Evolutionary conservation across 1,140 invertebrate genomes (phyloP), one percentile per base, ranked within the genome.

Genomic region (Macrobrachium rosenbergii): DNA sequence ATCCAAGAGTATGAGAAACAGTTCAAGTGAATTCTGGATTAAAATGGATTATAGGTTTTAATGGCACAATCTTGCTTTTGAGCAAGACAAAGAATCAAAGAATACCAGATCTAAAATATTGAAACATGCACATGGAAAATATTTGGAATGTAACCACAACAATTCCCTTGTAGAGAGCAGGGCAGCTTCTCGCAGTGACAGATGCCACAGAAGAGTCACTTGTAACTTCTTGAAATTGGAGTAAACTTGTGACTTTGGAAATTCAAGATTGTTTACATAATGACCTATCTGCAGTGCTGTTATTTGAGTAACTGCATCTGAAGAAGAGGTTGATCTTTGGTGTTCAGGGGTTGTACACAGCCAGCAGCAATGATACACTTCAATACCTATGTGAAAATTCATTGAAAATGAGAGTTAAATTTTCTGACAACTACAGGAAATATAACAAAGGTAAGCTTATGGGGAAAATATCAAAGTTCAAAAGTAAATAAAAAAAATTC

Each of bases 61-160:
- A 87, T 87, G 84, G 84, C 84, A 87, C 84, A 87, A 87, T 81
- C 84, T 87, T 87, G 84, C 79, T 37, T 78, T 69, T 76, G 77
- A 81, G 84, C 79, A 80, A 87, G 84, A 75, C 75, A 87, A 59
- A 80, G 84, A 87, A 81, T 87, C 59, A 81, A 75, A 67, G 64
- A 75, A 83, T 73, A 73, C 59, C 82, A 87, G 77, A 73, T 75
- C 78, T 87, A 87, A 87, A 63, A 62, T 87, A 87, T 76, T 78
- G 62, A 80, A 87, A 87, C 84, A 87, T 87, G 84, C 84, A 87
- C 84, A 87, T 87, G 79, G 78, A 81, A 87, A 87, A 87, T 87
- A 87, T 87, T 87, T 87, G 84, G 84, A 87, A 87, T 87, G 84
- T 87, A 87, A 81, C 78, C 78, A 80, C 78, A 86, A 86, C 83